These are phyloP conservation scores for Leucoraja ocellata DNA, from an alignment of 2,797 vertebrate genomes.

Conservation along the genomic window DNA sequence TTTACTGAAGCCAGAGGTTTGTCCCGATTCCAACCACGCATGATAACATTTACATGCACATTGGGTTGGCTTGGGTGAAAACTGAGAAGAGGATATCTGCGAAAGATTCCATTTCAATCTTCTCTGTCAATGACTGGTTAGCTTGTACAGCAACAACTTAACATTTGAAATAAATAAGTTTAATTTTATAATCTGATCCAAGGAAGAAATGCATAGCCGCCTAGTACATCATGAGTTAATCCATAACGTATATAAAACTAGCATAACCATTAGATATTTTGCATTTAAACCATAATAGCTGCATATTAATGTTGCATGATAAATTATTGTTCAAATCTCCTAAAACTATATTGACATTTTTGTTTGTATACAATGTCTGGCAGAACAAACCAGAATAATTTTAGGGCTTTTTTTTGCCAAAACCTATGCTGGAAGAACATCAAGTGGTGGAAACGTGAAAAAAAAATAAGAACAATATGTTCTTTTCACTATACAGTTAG, in stretches of 20 bases:
- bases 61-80: no score
- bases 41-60: no score
- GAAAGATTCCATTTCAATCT: no score
- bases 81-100: no score
- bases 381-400: slow-evolving; percentile 33
- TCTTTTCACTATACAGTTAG: slow-evolving; percentile 41
- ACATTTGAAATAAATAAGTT: neutral
- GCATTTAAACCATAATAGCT: slow-evolving; percentile 7
- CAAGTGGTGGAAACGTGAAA: slow-evolving; percentile 41
- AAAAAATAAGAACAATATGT: slow-evolving; percentile 42
- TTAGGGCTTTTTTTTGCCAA: slow-evolving; percentile 6
- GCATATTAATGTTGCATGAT: neutral
- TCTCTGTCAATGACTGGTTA: no score
- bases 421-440: slow-evolving; percentile 38
- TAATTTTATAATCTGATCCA: neutral
- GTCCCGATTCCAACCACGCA: no score
- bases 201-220: no score
- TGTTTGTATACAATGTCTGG: slow-evolving; percentile 11
- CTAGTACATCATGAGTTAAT: neutral
- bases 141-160: no score
- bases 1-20: no score
- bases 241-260: neutral
- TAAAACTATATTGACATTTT: neutral
- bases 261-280: neutral
- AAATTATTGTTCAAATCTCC: neutral